phyloP scores from a whole-genome alignment of 2,888 invertebrate genomes.

The Plagiodera versicolora region DNA sequence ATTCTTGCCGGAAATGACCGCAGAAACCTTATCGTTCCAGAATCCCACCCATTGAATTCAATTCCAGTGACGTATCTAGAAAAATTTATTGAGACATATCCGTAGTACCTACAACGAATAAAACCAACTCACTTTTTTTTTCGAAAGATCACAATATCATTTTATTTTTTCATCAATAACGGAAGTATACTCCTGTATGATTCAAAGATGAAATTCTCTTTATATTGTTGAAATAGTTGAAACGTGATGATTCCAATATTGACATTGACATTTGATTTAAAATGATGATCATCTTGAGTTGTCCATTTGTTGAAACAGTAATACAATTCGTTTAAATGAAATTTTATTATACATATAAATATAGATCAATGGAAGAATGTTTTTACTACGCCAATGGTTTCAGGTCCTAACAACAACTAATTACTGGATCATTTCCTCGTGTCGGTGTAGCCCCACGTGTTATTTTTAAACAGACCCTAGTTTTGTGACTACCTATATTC shows the following conservation, averaged over 20 bases:
- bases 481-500: slow-evolving; percentile 12
- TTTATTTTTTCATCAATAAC: too few relatives aligned
- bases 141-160: too few relatives aligned
- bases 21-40: slow-evolving; percentile 37
- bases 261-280: too few relatives aligned
- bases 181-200: too few relatives aligned
- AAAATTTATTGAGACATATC: slow-evolving; percentile 5
- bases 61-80: slow-evolving; percentile 10
- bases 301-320: too few relatives aligned
- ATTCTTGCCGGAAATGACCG: slow-evolving; percentile 48
- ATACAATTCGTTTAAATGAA: too few relatives aligned
- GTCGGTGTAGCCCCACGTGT: slow-evolving; percentile 10
- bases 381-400: not conserved
- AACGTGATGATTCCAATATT: too few relatives aligned
- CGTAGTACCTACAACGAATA: too few relatives aligned
- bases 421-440: slow-evolving; percentile 8
- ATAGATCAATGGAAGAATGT: not conserved
- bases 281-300: too few relatives aligned
- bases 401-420: slow-evolving; percentile 2
- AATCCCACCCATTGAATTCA: slow-evolving; percentile 15
- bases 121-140: too few relatives aligned
- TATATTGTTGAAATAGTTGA: too few relatives aligned
- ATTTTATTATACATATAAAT: not conserved
- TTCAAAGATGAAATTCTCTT: too few relatives aligned
- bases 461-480: slow-evolving; percentile 24